Conservation (phyloP, 2,888 invertebrate species). For the Tinea trinotella region DNA sequence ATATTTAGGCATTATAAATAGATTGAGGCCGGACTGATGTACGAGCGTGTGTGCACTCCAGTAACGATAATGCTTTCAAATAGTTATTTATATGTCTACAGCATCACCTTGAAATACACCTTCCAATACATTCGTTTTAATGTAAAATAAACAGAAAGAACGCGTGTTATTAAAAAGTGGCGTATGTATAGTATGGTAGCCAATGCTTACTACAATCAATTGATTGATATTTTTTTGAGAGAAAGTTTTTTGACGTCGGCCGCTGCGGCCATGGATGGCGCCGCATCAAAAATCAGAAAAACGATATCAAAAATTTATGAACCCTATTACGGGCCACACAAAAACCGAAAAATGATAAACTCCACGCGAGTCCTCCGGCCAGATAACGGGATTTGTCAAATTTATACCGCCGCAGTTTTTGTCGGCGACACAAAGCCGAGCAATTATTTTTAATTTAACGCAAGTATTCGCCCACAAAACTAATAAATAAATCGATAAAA, state of each 20-base stretch:
- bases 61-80: constrained; percentile 7
- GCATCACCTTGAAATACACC: constrained; percentile 3
- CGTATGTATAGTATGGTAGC: background rate
- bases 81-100: constrained; percentile 6
- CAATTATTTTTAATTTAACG: constrained; percentile 46
- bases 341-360: constrained; percentile 57
- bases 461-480: constrained; percentile 17
- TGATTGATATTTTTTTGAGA: constrained; percentile 12
- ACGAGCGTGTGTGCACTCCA: constrained; percentile 10
- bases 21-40: constrained; percentile 20
- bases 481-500: constrained; percentile 15
- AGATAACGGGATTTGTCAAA: constrained; percentile 54
- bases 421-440: constrained; percentile 31
- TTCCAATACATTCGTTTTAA: background rate
- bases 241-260: constrained; percentile 25
- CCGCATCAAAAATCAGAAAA: constrained; percentile 42
- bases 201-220: background rate
- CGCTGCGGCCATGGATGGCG: constrained; percentile 24
- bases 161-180: background rate
- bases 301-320: constrained; percentile 63
- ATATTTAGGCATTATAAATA: constrained; percentile 22
- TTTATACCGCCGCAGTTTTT: constrained; percentile 35
- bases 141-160: background rate
- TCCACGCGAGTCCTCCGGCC: constrained; percentile 29
- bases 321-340: constrained; percentile 52